Conservation (phyloP, 2,888 invertebrate genomes). For the Lithophane semibrunnea region DNA sequence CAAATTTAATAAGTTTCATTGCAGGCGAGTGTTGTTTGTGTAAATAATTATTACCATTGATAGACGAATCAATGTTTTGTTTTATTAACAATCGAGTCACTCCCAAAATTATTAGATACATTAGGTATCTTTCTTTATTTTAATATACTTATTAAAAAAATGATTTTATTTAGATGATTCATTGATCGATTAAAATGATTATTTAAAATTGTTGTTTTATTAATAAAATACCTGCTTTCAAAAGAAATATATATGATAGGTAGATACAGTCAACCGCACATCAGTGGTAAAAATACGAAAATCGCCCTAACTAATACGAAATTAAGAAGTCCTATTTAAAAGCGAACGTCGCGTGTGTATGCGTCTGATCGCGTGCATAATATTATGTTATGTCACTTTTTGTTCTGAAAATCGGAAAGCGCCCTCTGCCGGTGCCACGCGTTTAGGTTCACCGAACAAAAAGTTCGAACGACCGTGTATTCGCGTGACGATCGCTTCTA, state of each 20-base stretch:
- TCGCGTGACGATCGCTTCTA: no score
- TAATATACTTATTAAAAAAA: conserved; percentile 64
- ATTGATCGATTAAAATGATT: conserved; percentile 84
- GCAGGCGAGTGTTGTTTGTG: conserved; percentile 68
- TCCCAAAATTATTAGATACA: conserved; percentile 74
- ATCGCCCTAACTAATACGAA: neutral
- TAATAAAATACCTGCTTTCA: conserved; percentile 10
- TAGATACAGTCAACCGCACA: neutral
- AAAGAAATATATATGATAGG: neutral
- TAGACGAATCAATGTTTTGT: conserved; percentile 68
- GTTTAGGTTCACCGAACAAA: no score
- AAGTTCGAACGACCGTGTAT: no score
- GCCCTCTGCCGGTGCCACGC: no score
- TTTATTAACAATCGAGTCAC: conserved; percentile 76
- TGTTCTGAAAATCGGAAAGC: no score
- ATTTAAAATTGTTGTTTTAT: conserved; percentile 72
- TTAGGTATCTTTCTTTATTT: conserved; percentile 74
- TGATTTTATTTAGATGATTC: conserved; percentile 79
- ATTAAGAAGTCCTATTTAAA: neutral
- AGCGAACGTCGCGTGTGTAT: no score
- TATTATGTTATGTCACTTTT: no score
- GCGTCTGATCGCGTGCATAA: no score
- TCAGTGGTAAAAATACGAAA: neutral
- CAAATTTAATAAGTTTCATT: conserved; percentile 60
- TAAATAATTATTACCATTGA: conserved; percentile 68